A percentile compares a stretch with the other conserved stretches of the same genome.
Evolutionary conservation across 30 jellyfish, hydroid and myxozoan species (phyloP).

Genomic region (Aurelia sp.): DNA sequence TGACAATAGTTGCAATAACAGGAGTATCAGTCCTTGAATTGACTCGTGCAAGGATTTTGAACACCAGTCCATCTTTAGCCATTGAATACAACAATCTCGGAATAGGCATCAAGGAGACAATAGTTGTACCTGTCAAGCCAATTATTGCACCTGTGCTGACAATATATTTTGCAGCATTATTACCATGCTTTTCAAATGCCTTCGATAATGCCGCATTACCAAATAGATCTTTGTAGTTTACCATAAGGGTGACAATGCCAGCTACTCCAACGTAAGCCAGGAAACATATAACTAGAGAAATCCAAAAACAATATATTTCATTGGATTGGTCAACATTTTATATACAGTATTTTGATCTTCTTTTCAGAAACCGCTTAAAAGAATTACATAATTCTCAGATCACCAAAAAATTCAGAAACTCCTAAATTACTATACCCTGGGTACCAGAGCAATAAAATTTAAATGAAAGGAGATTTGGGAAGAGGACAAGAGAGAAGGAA

Average conservation of each 20-base stretch:
- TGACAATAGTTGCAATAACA: slow-evolving; percentile 72
- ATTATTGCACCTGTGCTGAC: slow-evolving; percentile 84
- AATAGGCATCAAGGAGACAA: slow-evolving; percentile 82
- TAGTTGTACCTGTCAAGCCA: slow-evolving; percentile 87
- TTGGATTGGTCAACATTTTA: neutral
- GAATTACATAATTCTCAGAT: too few relatives aligned
- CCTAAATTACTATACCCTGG: too few relatives aligned
- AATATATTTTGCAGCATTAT: slow-evolving; percentile 70
- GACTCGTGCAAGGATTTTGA: slow-evolving; percentile 49
- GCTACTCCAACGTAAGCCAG: slow-evolving; percentile 94
- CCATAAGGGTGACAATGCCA: slow-evolving; percentile 84
- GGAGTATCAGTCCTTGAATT: slow-evolving; percentile 77
- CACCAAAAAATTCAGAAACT: too few relatives aligned
- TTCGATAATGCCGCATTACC: slow-evolving; percentile 87
- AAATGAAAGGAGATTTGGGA: too few relatives aligned
- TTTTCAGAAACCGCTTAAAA: too few relatives aligned
- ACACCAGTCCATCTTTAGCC: slow-evolving; percentile 92
- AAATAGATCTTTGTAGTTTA: slow-evolving; percentile 57
- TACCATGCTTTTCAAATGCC: slow-evolving; percentile 84
- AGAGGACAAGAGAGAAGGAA: too few relatives aligned
- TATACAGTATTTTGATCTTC: neutral
- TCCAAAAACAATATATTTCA: neutral
- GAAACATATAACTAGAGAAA: slow-evolving; percentile 78
- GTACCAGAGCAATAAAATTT: too few relatives aligned
- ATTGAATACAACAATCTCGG: slow-evolving; percentile 89